Percentiles rank a stretch among this genome's conserved stretches.
These are phyloP conservation scores for Hipparchia sbordonii DNA, from an alignment of 2,888 invertebrate species.

Conservation along the genomic window DNA sequence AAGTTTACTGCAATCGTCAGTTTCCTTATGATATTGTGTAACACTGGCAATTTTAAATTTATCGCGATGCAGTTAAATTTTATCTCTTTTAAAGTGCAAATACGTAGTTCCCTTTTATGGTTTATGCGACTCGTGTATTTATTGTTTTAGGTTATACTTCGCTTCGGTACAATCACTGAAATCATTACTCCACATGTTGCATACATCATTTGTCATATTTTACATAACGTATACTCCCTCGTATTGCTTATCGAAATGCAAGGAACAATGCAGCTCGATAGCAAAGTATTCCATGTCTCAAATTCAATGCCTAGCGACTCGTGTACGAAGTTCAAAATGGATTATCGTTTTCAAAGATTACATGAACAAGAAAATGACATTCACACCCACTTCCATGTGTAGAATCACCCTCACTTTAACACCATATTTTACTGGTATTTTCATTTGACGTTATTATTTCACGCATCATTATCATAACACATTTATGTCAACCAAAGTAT, in stretches of 20 bases:
- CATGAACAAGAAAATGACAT: constrained; percentile 76
- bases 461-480: neutral
- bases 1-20: too few relatives aligned
- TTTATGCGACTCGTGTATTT: constrained; percentile 45
- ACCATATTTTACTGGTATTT: constrained; percentile 73
- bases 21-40: too few relatives aligned
- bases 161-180: constrained; percentile 66
- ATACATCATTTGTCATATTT: constrained; percentile 60
- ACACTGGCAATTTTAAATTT: too few relatives aligned
- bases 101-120: neutral
- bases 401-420: constrained; percentile 67
- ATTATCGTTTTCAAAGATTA: constrained; percentile 68
- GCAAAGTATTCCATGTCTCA: constrained; percentile 53
- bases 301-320: constrained; percentile 52
- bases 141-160: constrained; percentile 81
- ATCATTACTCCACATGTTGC: constrained; percentile 59
- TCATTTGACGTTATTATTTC: constrained; percentile 52
- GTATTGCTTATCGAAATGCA: constrained; percentile 58
- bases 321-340: constrained; percentile 62
- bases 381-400: constrained; percentile 75
- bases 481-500: constrained; percentile 2
- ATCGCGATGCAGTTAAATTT: neutral
- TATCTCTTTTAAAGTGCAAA: neutral
- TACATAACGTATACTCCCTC: constrained; percentile 60
- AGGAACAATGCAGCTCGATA: constrained; percentile 53